Evolutionary conservation across 64 coral and sea anemone species (phyloP).

Genomic region (Stichodactyla mertensii): DNA sequence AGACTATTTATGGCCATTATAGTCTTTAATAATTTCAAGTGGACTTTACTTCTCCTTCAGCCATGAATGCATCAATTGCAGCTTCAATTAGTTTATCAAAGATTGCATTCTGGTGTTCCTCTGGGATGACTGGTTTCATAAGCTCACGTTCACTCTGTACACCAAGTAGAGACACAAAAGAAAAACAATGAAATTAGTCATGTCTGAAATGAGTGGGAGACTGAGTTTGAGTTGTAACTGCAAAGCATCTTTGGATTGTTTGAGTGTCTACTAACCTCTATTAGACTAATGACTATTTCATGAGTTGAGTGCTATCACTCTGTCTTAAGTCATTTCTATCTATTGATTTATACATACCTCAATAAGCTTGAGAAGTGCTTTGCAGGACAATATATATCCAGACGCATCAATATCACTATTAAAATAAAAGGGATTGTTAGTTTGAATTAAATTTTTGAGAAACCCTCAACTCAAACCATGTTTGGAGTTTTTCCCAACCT

Average conservation of each 20-base stretch:
- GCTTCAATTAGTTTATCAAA: conserved; percentile 90
- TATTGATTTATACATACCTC: conserved; percentile 39
- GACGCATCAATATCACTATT: conserved; percentile 81
- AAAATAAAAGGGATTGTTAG: neutral
- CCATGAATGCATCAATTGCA: conserved; percentile 65
- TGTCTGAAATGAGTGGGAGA: too few relatives aligned
- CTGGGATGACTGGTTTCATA: conserved; percentile 82
- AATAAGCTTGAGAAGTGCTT: conserved; percentile 69
- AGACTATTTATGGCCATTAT: neutral
- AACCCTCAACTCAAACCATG: too few relatives aligned
- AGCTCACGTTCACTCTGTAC: conserved; percentile 76
- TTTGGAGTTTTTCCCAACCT: neutral
- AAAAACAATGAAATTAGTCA: neutral
- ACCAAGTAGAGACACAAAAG: neutral
- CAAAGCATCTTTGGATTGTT: too few relatives aligned
- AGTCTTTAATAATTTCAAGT: neutral
- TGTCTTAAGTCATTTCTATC: too few relatives aligned
- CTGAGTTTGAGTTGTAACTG: too few relatives aligned
- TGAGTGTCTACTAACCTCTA: too few relatives aligned
- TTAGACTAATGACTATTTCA: too few relatives aligned
- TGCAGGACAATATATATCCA: conserved; percentile 70
- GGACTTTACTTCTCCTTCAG: conserved; percentile 80
- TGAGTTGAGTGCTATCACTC: too few relatives aligned
- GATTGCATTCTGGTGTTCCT: conserved; percentile 67
- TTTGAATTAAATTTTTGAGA: neutral